Base-by-base conservation (phyloP, 2,797 vertebrate species). In the Zalophus californianus region DNA sequence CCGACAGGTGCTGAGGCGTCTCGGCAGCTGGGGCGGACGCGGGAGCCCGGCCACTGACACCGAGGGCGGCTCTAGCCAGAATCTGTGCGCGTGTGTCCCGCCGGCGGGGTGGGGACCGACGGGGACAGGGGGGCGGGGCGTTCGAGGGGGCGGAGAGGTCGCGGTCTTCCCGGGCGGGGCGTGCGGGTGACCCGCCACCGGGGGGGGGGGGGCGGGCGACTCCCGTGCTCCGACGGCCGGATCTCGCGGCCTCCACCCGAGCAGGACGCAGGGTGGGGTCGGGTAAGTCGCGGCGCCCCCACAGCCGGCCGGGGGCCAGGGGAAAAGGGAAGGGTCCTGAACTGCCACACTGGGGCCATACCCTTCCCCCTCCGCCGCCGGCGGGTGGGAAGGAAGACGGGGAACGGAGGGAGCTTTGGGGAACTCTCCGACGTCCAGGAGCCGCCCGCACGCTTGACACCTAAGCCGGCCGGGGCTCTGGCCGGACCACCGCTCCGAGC, bases 111-210 rank as follows among this genome's bases (percentile, higher is more conserved):
- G 96, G 97, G 95, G 97, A 96, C 91, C 87, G 73, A 23, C 18
- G 10, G 96, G 77, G 95, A 93, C 96, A 87, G 41, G n/a, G 88
- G 89, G 97, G 97, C 97, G 98, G 98, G 96, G 96, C 97, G 50
- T 95, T 73, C 48, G 44, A 82, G 84, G 87, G 97, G 97, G 98
- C 91, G 98, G 97, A 86, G 97, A 98, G 98, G 97, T 95, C 94
- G 94, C 70, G 7, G 80, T 84, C 86, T 80, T 87, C 68, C 38
- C 56, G 50, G 94, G 89, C 94, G 77, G 64, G 93, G 93, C 75
- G 12, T 18, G 62, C 23, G 21, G 60, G 58, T 72, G 82, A 72
- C 80, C 78, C 2, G 70, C 75, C 10, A 60, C 18, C 41, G 4
- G 4, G 7, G 5, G 60, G 27, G 79, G 48, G 70, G 29, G n/a